A percentile compares a stretch with the other conserved stretches of the same genome.
phyloP scores from a whole-genome alignment of 35 echinoderm and acorn worm species.

The Lytechinus variegatus region DNA sequence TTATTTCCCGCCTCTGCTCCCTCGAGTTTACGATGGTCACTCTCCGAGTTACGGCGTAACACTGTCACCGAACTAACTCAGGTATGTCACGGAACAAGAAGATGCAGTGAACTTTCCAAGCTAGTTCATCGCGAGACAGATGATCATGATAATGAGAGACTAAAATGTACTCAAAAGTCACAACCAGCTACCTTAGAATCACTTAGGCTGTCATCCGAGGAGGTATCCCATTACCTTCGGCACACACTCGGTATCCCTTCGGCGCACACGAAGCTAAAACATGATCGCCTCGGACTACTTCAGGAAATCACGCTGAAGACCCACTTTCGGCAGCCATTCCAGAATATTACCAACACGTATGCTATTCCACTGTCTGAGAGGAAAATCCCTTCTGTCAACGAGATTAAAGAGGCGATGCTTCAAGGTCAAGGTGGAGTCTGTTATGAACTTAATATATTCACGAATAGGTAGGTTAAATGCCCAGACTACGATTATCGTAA shows the following conservation, averaged over 20 bases:
- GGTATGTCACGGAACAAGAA: not conserved
- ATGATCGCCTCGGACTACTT: slow-evolving; percentile 9
- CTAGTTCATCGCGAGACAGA: not conserved
- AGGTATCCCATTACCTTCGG: not conserved
- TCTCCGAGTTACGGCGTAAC: too few relatives aligned
- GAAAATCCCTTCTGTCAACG: not conserved
- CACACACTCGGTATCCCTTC: slow-evolving; percentile 17
- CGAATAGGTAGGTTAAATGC: not conserved
- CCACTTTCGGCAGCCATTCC: not conserved
- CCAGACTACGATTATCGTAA: too few relatives aligned
- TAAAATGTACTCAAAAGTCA: not conserved
- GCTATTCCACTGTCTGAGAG: not conserved
- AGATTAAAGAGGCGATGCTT: slow-evolving; percentile 3
- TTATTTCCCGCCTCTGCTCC: too few relatives aligned
- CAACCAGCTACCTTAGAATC: not conserved
- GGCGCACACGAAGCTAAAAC: not conserved
- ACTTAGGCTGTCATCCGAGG: not conserved
- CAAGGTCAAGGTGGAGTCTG: slow-evolving; percentile 21
- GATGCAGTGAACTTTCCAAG: not conserved
- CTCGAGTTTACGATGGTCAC: too few relatives aligned
- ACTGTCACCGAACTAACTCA: not conserved
- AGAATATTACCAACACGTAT: slow-evolving; percentile 11
- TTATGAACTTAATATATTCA: slow-evolving; percentile 22
- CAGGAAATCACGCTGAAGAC: not conserved
- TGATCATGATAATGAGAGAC: too few relatives aligned